phyloP scores from a whole-genome alignment of 2,113 vertebrate species.

The Physeter macrocephalus region DNA sequence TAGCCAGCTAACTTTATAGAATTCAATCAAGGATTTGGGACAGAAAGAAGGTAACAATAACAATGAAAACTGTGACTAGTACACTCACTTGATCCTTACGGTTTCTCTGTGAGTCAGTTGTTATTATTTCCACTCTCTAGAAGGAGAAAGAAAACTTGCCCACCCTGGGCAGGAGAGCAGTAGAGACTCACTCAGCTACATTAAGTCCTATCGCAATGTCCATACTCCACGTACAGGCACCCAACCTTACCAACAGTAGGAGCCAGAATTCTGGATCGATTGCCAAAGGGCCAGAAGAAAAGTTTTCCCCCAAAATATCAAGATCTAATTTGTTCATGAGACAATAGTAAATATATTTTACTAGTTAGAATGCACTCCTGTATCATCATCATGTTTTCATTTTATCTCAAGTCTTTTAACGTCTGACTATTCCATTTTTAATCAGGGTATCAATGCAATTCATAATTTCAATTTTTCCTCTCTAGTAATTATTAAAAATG shows the following conservation, averaged over 20 bases:
- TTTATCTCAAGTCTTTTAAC: not conserved
- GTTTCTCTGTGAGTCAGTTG: not conserved
- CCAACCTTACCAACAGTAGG: not conserved
- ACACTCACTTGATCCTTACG: not conserved
- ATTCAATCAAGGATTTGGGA: not conserved
- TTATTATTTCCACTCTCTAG: not conserved
- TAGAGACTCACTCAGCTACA: not conserved
- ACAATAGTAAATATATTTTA: not conserved
- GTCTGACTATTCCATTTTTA: not conserved
- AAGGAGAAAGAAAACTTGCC: not conserved
- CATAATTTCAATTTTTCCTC: not conserved
- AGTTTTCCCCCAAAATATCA: not conserved
- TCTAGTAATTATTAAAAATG: not conserved
- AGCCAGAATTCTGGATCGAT: not conserved
- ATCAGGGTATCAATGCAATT: not conserved
- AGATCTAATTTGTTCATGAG: not conserved
- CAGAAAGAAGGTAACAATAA: not conserved
- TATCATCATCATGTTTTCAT: not conserved
- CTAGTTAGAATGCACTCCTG: not conserved
- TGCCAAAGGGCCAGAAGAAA: not conserved
- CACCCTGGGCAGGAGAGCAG: rapidly evolving
- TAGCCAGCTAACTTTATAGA: not conserved
- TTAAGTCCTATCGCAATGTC: not conserved
- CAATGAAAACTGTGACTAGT: not conserved
- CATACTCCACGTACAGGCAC: not conserved